These are phyloP conservation scores for Larimichthys crocea DNA, from an alignment of 2,113 vertebrate species.

Conservation along the genomic window DNA sequence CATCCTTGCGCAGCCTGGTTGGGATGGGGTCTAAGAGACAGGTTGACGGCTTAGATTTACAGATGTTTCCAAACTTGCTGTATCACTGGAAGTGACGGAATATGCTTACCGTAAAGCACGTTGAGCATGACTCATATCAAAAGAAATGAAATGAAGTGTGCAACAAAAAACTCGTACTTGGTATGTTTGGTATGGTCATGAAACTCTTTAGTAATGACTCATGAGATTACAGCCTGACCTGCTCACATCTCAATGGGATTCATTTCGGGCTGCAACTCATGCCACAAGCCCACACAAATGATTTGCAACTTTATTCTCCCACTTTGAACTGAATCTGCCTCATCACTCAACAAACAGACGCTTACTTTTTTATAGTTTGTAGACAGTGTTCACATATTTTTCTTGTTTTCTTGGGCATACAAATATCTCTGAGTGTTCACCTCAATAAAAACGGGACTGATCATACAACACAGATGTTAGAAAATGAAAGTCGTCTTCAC, in stretches of 20 bases:
- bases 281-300: constrained; percentile 2
- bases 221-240: constrained; percentile 21
- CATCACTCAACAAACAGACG: background rate
- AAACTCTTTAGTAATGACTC: constrained; percentile 45
- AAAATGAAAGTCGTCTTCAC: too few relatives aligned
- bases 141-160: background rate
- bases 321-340: background rate
- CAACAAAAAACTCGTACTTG: background rate
- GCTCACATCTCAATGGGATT: background rate
- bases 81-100: too few relatives aligned
- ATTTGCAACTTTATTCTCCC: background rate
- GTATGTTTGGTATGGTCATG: constrained; percentile 24
- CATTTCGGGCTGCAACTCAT: background rate
- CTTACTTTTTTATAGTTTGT: background rate
- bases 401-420: background rate
- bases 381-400: background rate
- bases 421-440: too few relatives aligned
- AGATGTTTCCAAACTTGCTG: too few relatives aligned
- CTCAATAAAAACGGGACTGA: too few relatives aligned
- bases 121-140: too few relatives aligned
- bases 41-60: too few relatives aligned
- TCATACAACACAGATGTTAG: too few relatives aligned
- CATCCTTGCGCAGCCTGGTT: too few relatives aligned
- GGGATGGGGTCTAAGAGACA: too few relatives aligned
- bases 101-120: too few relatives aligned